phyloP scores from a whole-genome alignment of 2,113 vertebrate genomes.

The Glaucidium brasilianum region DNA sequence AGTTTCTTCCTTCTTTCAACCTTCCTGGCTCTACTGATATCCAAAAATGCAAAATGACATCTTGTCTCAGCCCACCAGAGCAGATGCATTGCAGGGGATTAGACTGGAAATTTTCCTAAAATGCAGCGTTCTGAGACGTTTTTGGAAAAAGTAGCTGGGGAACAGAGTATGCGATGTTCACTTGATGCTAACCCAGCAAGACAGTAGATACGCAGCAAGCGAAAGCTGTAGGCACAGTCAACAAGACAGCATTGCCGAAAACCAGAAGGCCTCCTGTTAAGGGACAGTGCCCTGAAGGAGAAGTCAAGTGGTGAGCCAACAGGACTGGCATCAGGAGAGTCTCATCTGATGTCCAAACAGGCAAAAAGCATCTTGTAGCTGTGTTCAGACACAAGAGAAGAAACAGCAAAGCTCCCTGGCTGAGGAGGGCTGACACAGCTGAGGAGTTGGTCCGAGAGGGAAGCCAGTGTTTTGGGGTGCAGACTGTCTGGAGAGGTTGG shows the following conservation, averaged over 20 bases:
- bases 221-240: neutral
- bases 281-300: neutral
- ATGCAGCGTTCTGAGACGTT: neutral
- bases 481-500: neutral
- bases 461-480: neutral
- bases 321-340: neutral
- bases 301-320: neutral
- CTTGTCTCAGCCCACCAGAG: slow-evolving; percentile 61
- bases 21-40: slow-evolving; percentile 47
- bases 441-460: neutral
- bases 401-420: neutral
- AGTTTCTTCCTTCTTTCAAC: slow-evolving; percentile 42
- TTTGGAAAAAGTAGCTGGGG: neutral
- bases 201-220: neutral
- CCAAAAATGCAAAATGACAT: slow-evolving; percentile 61
- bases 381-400: neutral
- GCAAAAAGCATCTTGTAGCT: neutral
- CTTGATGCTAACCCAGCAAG: neutral
- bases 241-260: neutral
- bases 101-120: slow-evolving; percentile 53
- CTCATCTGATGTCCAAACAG: neutral
- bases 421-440: fast-evolving
- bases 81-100: slow-evolving; percentile 49
- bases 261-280: neutral
- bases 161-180: neutral